Percentiles rank a stretch among this genome's conserved stretches.
phyloP scores from a whole-genome alignment of 92 coral and sea anemone species.

The Porites divaricata region DNA sequence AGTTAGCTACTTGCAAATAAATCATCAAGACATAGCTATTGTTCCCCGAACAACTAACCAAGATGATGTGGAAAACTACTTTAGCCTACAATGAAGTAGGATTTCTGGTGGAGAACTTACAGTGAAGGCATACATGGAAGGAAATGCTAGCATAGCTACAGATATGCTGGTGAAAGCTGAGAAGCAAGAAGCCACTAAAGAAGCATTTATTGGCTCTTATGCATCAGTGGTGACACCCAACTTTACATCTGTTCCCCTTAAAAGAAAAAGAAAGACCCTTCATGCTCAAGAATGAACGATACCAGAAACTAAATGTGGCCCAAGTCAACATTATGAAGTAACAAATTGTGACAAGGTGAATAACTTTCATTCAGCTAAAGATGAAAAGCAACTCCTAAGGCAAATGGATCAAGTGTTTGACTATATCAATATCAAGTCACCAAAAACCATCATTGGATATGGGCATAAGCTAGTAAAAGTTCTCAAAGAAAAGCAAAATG shows the following conservation, averaged over 20 bases:
- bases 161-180: slow-evolving; percentile 26
- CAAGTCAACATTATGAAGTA: no score
- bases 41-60: slow-evolving; percentile 41
- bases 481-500: not conserved
- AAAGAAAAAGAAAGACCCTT: slow-evolving; percentile 9
- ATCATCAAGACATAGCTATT: slow-evolving; percentile 16
- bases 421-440: slow-evolving; percentile 2
- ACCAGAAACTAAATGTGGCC: no score
- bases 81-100: slow-evolving; percentile 35
- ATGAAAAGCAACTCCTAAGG: slow-evolving; percentile 17
- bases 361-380: not conserved
- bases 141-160: slow-evolving; percentile 15
- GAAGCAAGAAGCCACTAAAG: not conserved
- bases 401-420: slow-evolving; percentile 31
- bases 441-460: no score
- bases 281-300: no score
- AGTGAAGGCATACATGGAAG: slow-evolving; percentile 40
- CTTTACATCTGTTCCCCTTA: slow-evolving; percentile 19
- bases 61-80: slow-evolving; percentile 45
- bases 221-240: slow-evolving; percentile 7
- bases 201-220: slow-evolving; percentile 21
- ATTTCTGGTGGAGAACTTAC: slow-evolving; percentile 35
- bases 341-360: no score
- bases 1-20: slow-evolving; percentile 4
- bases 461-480: slow-evolving; percentile 2